Evolutionary conservation across 2,797 vertebrate species (phyloP).

Genomic region (Agapornis canus): DNA sequence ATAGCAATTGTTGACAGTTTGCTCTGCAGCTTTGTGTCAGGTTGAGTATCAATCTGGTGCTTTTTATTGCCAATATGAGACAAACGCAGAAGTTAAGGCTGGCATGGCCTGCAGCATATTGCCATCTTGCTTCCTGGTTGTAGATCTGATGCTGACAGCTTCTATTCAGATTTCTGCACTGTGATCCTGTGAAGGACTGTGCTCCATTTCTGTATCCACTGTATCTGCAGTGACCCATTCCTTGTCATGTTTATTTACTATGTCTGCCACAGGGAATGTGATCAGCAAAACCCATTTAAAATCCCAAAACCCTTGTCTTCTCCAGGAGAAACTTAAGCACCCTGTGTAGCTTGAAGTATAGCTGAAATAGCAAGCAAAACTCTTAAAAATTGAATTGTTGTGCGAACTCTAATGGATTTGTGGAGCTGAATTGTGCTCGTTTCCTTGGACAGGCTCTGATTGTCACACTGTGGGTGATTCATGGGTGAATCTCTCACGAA

Average conservation of each 20-base stretch:
- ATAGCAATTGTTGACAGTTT: background rate
- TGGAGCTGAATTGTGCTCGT: background rate
- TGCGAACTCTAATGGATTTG: background rate
- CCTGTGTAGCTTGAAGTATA: background rate
- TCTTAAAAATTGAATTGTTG: background rate
- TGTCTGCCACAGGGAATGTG: background rate
- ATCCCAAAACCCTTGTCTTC: background rate
- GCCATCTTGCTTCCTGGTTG: background rate
- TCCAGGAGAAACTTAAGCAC: background rate
- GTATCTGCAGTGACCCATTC: background rate
- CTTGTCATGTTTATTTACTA: background rate
- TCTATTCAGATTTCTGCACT: rapidly evolving
- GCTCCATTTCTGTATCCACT: background rate
- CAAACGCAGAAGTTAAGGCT: background rate
- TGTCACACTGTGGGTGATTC: background rate
- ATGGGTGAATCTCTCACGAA: background rate
- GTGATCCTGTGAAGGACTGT: background rate
- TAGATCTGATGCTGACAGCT: background rate
- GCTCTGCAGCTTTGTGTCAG: background rate
- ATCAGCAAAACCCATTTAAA: background rate
- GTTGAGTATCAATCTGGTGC: background rate
- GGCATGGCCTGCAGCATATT: background rate
- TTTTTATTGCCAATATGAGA: background rate
- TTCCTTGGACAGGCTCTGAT: background rate
- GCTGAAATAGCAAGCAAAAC: slow-evolving; percentile 30